A percentile compares a stretch with the other conserved stretches of the same genome.
Evolutionary conservation across 2,113 vertebrate genomes (phyloP).

Genomic region (Marmota monax): DNA sequence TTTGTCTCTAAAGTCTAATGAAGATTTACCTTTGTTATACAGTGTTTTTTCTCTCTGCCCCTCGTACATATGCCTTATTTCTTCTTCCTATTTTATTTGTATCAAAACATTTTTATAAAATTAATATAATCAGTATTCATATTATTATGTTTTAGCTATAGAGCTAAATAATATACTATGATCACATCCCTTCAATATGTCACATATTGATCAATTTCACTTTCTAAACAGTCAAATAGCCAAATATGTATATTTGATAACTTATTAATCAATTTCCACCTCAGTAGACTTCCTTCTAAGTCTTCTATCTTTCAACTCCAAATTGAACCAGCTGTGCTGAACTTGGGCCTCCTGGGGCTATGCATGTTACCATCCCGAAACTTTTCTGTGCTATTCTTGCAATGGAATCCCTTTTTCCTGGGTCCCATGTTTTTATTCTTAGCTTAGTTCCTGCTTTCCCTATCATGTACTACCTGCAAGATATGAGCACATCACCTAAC

Average conservation of each 20-base stretch:
- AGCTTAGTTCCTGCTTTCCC: background rate
- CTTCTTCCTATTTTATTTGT: constrained; percentile 25
- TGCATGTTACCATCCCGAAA: background rate
- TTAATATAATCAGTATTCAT: background rate
- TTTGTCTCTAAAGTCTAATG: background rate
- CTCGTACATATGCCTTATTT: background rate
- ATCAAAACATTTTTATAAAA: background rate
- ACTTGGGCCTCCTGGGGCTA: background rate
- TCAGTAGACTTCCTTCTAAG: background rate
- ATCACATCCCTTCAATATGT: background rate
- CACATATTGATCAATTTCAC: background rate
- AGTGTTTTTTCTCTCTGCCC: background rate
- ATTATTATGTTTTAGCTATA: background rate
- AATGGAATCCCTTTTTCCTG: background rate
- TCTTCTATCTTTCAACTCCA: background rate
- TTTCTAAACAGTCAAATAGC: background rate
- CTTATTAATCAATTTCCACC: background rate
- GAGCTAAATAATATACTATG: background rate
- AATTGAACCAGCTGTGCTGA: background rate
- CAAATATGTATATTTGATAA: background rate
- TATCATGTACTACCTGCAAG: background rate
- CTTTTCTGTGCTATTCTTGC: background rate
- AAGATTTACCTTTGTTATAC: background rate
- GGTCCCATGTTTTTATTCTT: background rate
- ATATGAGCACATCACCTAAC: background rate